Evolutionary conservation across 2,113 vertebrate species (phyloP).

Genomic region (Leucopternis melanops): DNA sequence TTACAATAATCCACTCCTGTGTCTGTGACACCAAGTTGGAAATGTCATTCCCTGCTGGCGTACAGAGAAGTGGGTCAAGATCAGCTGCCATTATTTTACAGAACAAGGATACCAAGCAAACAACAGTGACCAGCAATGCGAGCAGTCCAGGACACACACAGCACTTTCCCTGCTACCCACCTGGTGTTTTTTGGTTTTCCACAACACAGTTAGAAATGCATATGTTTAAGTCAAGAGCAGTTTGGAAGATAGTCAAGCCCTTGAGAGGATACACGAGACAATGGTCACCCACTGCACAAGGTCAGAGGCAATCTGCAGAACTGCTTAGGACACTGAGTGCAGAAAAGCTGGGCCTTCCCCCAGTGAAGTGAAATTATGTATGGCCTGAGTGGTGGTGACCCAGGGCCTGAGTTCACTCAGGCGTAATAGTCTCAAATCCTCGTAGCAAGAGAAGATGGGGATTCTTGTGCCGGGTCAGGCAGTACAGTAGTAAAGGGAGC

Average conservation of each 20-base stretch:
- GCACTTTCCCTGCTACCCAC: background rate
- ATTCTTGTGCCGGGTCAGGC: background rate
- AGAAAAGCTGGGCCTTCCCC: background rate
- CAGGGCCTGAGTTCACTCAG: background rate
- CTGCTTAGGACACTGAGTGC: background rate
- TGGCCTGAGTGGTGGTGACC: no score
- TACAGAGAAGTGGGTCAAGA: background rate
- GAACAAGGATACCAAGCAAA: background rate
- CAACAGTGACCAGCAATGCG: rapidly evolving
- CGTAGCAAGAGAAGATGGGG: background rate
- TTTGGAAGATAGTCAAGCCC: background rate
- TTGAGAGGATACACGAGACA: background rate
- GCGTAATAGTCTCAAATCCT: background rate
- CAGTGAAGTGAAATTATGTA: background rate
- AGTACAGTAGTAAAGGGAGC: background rate
- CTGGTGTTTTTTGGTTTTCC: background rate
- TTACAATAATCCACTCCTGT: background rate
- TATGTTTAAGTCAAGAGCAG: background rate
- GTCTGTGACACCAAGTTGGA: background rate
- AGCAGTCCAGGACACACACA: background rate
- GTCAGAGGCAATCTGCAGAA: background rate
- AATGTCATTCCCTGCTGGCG: background rate
- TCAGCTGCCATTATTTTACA: background rate
- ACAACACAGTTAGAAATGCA: background rate
- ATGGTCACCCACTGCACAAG: background rate